Percentiles rank a stretch among this genome's conserved stretches.
phyloP scores from a whole-genome alignment of 2,113 vertebrate genomes.

The Fregata magnificens region DNA sequence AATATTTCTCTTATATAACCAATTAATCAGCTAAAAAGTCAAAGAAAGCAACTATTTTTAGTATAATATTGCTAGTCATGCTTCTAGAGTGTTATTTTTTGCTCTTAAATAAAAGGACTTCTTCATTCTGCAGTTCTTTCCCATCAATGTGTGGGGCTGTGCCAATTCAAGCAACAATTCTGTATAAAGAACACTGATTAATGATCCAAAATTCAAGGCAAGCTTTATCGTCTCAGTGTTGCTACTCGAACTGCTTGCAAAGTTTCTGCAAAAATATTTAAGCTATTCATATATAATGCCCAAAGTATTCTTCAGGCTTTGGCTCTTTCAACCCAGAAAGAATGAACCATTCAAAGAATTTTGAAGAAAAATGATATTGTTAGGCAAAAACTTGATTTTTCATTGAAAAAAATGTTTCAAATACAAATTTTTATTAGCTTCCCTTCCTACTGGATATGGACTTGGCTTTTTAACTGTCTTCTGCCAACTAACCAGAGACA shows the following conservation, averaged over 20 bases:
- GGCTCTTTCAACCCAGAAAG: neutral
- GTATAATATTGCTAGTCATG: constrained; percentile 52
- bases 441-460: neutral
- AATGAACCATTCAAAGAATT: neutral
- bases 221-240: constrained; percentile 11
- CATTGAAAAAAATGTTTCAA: neutral
- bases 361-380: neutral
- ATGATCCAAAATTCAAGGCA: constrained; percentile 32
- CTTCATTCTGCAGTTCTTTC: constrained; percentile 45
- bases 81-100: constrained; percentile 44
- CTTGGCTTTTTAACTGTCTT: neutral
- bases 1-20: constrained; percentile 54
- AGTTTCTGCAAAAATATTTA: constrained; percentile 7
- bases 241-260: neutral
- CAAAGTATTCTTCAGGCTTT: neutral
- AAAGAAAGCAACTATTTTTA: constrained; percentile 57
- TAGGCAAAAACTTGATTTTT: neutral
- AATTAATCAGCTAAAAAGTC: constrained; percentile 64
- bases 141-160: constrained; percentile 40
- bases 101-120: constrained; percentile 35
- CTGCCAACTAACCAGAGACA: neutral
- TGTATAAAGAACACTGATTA: constrained; percentile 43
- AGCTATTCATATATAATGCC: neutral
- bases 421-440: neutral
- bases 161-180: constrained; percentile 48